Percentiles rank a stretch among this genome's conserved stretches.
These are phyloP conservation scores for Beroe ovata DNA, from an alignment of 37 sponge, comb jelly and placozoan species.

Conservation along the genomic window DNA sequence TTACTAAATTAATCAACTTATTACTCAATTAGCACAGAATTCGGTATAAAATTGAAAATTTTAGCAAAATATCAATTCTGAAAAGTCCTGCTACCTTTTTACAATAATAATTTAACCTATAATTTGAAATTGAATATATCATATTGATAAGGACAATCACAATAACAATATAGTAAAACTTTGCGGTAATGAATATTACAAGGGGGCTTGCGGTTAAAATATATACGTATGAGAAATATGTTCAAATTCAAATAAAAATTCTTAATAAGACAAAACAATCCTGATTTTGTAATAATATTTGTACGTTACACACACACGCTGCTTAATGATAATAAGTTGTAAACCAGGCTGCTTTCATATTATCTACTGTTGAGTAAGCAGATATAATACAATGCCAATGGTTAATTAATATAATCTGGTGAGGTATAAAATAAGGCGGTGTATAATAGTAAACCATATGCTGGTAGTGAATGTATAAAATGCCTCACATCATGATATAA, in stretches of 20 bases:
- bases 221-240: constrained; percentile 61
- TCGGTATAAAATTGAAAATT: constrained; percentile 60
- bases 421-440: background rate
- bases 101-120: constrained; percentile 66
- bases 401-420: no score
- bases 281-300: background rate
- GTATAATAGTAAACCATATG: no score
- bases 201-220: constrained; percentile 36
- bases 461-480: no score
- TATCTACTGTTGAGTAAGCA: no score
- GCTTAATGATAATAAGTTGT: background rate
- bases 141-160: constrained; percentile 59
- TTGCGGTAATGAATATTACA: constrained; percentile 21
- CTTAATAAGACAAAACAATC: constrained; percentile 60
- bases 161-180: constrained; percentile 36
- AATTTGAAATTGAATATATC: constrained; percentile 62
- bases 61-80: constrained; percentile 65
- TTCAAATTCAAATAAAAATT: constrained; percentile 66
- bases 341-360: background rate
- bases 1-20: constrained; percentile 14
- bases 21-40: background rate
- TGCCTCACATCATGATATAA: background rate
- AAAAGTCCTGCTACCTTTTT: constrained; percentile 65
- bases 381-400: background rate
- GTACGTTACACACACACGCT: background rate